phyloP scores from a whole-genome alignment of 2,888 invertebrate genomes.

The Orchesella flavescens region DNA sequence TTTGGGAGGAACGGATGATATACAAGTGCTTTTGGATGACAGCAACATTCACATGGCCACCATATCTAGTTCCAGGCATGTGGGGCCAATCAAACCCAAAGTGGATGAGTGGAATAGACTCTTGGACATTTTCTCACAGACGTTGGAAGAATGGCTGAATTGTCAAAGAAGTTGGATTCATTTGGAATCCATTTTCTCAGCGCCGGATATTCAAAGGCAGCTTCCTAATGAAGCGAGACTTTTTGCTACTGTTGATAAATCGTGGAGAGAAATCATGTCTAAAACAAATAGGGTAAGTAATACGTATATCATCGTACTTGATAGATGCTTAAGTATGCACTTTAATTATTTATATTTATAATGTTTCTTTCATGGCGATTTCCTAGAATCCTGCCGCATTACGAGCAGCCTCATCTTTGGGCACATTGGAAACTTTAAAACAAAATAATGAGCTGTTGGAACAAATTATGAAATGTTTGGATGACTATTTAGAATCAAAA shows the following conservation, averaged over 20 bases:
- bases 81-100: conserved; percentile 86
- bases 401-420: conserved; percentile 84
- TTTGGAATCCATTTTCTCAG: conserved; percentile 93
- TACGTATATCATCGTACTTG: too few species aligned
- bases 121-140: conserved; percentile 85
- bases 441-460: conserved; percentile 87
- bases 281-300: conserved; percentile 81
- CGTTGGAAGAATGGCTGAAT: conserved; percentile 92
- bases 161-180: conserved; percentile 97
- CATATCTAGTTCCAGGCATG: conserved; percentile 88
- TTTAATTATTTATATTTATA: too few species aligned
- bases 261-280: conserved; percentile 91
- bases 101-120: conserved; percentile 88
- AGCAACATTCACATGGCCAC: conserved; percentile 90
- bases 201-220: conserved; percentile 94
- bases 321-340: too few species aligned
- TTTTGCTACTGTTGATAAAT: conserved; percentile 89
- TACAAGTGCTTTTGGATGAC: conserved; percentile 88
- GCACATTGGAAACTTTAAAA: conserved; percentile 81
- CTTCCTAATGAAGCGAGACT: conserved; percentile 91
- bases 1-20: conserved; percentile 85
- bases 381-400: conserved; percentile 82
- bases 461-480: conserved; percentile 91
- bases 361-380: too few species aligned
- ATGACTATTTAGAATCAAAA: conserved; percentile 91